Conservation (phyloP, 2,797 vertebrate genomes). For the Sciaenops ocellatus region DNA sequence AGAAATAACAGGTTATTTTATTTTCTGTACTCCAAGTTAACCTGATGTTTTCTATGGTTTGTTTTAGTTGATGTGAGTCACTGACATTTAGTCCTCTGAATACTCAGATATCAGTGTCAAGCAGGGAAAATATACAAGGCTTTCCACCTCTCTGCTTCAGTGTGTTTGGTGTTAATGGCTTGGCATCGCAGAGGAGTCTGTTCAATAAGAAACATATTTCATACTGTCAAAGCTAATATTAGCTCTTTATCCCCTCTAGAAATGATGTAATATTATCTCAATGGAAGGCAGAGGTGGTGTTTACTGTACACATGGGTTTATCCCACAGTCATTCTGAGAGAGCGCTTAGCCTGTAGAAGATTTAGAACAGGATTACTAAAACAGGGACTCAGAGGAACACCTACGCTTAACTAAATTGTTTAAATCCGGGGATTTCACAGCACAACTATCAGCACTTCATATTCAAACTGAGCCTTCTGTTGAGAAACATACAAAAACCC, state of each 20-base stretch:
- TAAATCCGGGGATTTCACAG: conserved; percentile 52
- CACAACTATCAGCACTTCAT: conserved; percentile 26
- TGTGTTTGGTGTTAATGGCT: background rate
- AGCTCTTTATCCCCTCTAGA: conserved; percentile 32
- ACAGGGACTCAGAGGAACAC: conserved; percentile 22
- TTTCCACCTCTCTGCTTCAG: background rate
- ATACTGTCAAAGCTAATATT: conserved; percentile 57
- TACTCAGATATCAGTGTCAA: background rate
- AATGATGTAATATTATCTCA: conserved; percentile 55
- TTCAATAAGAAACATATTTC: conserved; percentile 15
- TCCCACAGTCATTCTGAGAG: conserved; percentile 44
- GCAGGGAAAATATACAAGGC: background rate
- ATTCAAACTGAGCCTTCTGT: conserved; percentile 1
- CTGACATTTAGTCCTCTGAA: background rate
- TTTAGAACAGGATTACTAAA: conserved; percentile 66
- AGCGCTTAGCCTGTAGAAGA: conserved; percentile 52
- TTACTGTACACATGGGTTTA: conserved; percentile 64
- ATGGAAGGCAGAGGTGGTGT: conserved; percentile 55
- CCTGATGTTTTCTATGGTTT: background rate
- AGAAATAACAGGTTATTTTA: background rate
- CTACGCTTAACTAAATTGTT: conserved; percentile 49
- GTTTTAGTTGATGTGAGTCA: background rate
- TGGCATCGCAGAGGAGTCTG: background rate
- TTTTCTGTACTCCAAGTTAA: background rate
- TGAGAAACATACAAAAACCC: background rate